Evolutionary conservation across 1,140 invertebrate genomes (phyloP).

Genomic region (Trachelipus rathkii): DNA sequence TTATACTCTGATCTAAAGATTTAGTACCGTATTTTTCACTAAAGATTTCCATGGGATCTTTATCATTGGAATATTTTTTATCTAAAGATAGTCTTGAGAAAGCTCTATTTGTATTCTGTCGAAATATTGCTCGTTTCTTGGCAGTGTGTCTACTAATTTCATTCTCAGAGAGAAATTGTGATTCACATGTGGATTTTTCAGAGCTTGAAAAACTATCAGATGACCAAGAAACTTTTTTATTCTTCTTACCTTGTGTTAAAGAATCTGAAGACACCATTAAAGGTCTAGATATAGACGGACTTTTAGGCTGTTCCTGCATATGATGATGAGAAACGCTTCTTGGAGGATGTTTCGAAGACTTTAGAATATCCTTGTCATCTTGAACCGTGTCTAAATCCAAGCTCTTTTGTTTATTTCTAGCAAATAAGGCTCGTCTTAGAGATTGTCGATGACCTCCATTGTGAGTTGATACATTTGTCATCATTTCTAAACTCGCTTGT

Average conservation of each 20-base stretch:
- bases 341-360: conserved; percentile 17
- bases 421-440: conserved; percentile 34
- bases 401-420: conserved; percentile 40
- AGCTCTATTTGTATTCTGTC: neutral
- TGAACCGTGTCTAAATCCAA: conserved; percentile 35
- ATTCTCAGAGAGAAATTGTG: neutral
- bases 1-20: no score
- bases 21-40: no score
- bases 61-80: neutral
- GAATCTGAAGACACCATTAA: conserved; percentile 23
- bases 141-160: neutral
- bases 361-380: conserved; percentile 1
- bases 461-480: neutral
- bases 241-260: conserved; percentile 32
- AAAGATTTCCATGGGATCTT: neutral
- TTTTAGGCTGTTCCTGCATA: conserved; percentile 27
- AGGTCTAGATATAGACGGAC: conserved; percentile 34
- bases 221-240: conserved; percentile 40
- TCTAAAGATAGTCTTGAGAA: neutral
- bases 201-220: conserved; percentile 37
- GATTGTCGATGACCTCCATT: conserved; percentile 27
- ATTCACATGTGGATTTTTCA: conserved; percentile 33
- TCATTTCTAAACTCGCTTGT: neutral
- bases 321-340: conserved; percentile 37
- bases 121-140: neutral